A percentile compares a stretch with the other conserved stretches of the same genome.
phyloP scores from a whole-genome alignment of 2,797 vertebrate genomes.

The Onychomys torridus region DNA sequence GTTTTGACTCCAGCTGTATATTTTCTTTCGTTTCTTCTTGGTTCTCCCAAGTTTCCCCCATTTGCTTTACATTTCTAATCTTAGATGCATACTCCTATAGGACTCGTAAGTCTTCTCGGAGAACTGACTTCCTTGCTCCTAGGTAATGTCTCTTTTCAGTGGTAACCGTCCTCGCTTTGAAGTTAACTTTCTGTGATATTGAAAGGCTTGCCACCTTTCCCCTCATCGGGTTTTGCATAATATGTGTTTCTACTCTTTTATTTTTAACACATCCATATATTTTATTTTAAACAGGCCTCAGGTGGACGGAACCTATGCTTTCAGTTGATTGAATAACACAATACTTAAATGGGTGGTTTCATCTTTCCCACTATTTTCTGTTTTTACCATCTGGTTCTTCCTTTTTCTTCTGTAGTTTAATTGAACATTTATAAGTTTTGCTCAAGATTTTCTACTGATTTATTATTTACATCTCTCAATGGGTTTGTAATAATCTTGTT shows the following conservation, averaged over 20 bases:
- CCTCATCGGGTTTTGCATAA: background rate
- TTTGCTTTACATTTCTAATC: background rate
- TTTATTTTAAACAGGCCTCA: slow-evolving; percentile 22
- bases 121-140: background rate
- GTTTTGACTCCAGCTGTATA: background rate
- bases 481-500: background rate
- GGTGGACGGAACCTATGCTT: background rate
- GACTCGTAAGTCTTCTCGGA: background rate
- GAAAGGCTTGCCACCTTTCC: background rate
- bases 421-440: background rate
- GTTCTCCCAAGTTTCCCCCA: background rate
- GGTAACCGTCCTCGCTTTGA: background rate
- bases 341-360: background rate
- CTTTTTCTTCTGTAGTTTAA: background rate
- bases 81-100: background rate
- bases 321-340: slow-evolving; percentile 3
- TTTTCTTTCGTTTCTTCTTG: background rate
- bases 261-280: background rate
- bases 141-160: background rate
- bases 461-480: background rate
- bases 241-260: background rate
- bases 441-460: background rate
- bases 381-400: background rate
- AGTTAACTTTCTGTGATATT: background rate
- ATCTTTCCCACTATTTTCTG: background rate